Percentiles rank a stretch among this genome's conserved stretches.
Evolutionary conservation across 2,888 invertebrate genomes (phyloP).

Genomic region (Erynnis tages): DNA sequence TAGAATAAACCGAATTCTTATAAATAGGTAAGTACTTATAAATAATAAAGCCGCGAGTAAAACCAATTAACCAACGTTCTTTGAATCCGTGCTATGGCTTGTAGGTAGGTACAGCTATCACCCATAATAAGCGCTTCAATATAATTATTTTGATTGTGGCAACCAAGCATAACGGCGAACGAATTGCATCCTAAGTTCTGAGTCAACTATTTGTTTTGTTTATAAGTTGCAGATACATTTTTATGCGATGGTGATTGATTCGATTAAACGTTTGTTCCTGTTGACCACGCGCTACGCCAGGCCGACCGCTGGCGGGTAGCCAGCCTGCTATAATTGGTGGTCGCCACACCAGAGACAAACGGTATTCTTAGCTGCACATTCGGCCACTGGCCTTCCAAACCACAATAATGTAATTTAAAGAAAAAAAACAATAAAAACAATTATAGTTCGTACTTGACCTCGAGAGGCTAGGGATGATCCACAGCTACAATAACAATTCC

Average conservation of each 20-base stretch:
- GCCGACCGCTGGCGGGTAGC: slow-evolving; percentile 85
- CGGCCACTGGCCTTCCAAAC: slow-evolving; percentile 75
- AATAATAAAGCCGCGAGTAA: too few relatives aligned
- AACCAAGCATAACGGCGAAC: background rate
- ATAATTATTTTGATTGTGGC: too few relatives aligned
- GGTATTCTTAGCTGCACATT: slow-evolving; percentile 85
- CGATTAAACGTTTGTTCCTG: slow-evolving; percentile 65
- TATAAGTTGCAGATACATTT: slow-evolving; percentile 17
- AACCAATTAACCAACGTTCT: too few relatives aligned
- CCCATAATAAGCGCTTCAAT: too few relatives aligned
- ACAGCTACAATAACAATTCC: slow-evolving; percentile 36
- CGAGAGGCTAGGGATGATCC: slow-evolving; percentile 53
- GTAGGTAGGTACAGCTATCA: too few relatives aligned
- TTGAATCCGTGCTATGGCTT: too few relatives aligned
- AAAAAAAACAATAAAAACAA: slow-evolving; percentile 53
- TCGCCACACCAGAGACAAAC: slow-evolving; percentile 82
- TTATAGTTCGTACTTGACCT: slow-evolving; percentile 73
- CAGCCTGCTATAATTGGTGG: slow-evolving; percentile 95
- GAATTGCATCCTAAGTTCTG: background rate
- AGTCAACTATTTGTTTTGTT: slow-evolving; percentile 12
- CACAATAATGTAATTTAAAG: slow-evolving; percentile 51
- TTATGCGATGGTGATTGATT: slow-evolving; percentile 58
- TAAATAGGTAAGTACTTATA: too few relatives aligned
- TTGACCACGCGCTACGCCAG: slow-evolving; percentile 57
- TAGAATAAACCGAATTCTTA: too few relatives aligned